Evolutionary conservation across 2,113 vertebrate species (phyloP).

Genomic region (Malurus melanocephalus): DNA sequence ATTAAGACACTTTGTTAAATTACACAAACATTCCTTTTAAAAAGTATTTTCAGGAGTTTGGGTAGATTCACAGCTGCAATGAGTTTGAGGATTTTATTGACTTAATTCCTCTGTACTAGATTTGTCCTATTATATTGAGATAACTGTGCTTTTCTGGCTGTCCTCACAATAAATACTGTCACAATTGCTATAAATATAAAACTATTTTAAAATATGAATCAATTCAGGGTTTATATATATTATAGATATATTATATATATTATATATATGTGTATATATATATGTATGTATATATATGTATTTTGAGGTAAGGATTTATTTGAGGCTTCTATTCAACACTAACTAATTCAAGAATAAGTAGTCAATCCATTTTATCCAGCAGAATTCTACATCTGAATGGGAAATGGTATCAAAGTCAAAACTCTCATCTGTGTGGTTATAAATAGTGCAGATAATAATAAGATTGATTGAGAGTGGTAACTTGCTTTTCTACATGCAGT

Average conservation of each 20-base stretch:
- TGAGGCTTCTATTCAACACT: not conserved
- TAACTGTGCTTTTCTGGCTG: not conserved
- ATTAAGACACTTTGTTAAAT: not conserved
- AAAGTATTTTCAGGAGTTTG: not conserved
- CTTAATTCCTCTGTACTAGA: not conserved
- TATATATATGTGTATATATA: not conserved
- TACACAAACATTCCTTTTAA: not conserved
- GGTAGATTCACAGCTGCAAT: not conserved
- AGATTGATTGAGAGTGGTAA: not conserved
- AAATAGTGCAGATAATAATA: not conserved
- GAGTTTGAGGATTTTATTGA: rapidly evolving
- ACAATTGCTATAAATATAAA: not conserved
- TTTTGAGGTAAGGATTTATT: not conserved
- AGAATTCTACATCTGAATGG: not conserved
- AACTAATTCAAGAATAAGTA: not conserved
- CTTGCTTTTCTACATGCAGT: not conserved
- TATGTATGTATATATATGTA: too few species aligned
- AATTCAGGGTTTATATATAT: not conserved
- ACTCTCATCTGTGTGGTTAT: not conserved
- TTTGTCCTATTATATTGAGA: not conserved
- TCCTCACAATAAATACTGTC: not conserved
- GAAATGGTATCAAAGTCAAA: not conserved
- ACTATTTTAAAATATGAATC: not conserved
- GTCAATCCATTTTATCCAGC: not conserved
- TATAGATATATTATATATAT: too few species aligned